Evolutionary conservation across 23 tunicate genomes (phyloP).

Genomic region (Ciona savignyi): DNA sequence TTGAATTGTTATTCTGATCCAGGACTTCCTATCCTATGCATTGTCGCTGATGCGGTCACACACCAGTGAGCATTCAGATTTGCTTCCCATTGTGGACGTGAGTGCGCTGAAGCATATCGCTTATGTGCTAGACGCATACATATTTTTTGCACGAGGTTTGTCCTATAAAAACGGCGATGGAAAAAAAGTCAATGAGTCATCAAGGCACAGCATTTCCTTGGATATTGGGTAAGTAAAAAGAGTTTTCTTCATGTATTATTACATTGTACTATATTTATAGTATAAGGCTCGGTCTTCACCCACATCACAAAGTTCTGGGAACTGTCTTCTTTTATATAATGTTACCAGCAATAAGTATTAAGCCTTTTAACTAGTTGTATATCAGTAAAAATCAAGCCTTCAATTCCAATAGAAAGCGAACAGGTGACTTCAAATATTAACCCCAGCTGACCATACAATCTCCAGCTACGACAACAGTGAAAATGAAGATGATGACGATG

Average conservation of each 20-base stretch:
- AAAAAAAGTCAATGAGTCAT: background rate
- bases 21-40: conserved; percentile 78
- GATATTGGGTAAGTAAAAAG: conserved; percentile 44
- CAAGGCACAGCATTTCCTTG: conserved; percentile 27
- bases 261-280: too few species aligned
- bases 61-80: conserved; percentile 73
- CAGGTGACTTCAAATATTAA: too few species aligned
- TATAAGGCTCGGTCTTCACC: too few species aligned
- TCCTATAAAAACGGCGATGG: conserved; percentile 10
- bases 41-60: conserved; percentile 93
- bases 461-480: conserved; percentile 53
- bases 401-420: too few species aligned
- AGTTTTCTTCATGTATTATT: too few species aligned
- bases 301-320: too few species aligned
- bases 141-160: conserved; percentile 47
- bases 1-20: too few species aligned
- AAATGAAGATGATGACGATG: conserved; percentile 57
- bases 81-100: conserved; percentile 69
- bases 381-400: too few species aligned
- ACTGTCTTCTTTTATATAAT: too few species aligned
- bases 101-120: conserved; percentile 74
- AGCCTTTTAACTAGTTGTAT: too few species aligned
- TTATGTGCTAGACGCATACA: conserved; percentile 90
- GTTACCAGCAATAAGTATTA: too few species aligned
- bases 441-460: too few species aligned